These are phyloP conservation scores for Muntiacus muntjak DNA, from an alignment of 2,113 vertebrate genomes.

Conservation along the genomic window DNA sequence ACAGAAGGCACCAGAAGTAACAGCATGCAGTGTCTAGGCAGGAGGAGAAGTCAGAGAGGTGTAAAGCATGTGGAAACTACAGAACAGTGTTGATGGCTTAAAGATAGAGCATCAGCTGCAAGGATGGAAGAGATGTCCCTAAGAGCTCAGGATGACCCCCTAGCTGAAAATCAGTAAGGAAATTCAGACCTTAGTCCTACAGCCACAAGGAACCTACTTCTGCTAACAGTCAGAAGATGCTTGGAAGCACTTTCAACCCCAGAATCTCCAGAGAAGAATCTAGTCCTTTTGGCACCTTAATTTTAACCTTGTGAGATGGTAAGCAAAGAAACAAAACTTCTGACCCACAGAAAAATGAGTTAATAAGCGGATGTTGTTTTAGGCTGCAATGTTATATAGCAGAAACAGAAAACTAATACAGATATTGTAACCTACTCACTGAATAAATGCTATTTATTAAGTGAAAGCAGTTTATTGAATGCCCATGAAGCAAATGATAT, in stretches of 20 bases:
- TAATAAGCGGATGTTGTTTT: background rate
- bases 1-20: background rate
- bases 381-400: background rate
- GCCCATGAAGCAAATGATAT: background rate
- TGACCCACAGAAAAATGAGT: background rate
- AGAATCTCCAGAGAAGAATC: background rate
- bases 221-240: background rate
- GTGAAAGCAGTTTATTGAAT: background rate
- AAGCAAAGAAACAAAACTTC: background rate
- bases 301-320: background rate
- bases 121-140: background rate
- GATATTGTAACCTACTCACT: background rate
- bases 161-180: background rate
- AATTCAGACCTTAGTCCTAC: background rate
- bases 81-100: background rate
- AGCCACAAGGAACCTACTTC: background rate
- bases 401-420: background rate
- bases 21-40: background rate
- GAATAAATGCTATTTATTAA: background rate
- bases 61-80: background rate
- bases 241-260: background rate
- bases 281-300: background rate
- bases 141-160: background rate
- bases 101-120: fast-evolving
- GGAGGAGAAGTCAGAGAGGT: background rate